Percentiles rank a stretch among this genome's conserved stretches.
Conservation (phyloP, 2,797 vertebrate genomes). For the Euphonia xanthogaster region DNA sequence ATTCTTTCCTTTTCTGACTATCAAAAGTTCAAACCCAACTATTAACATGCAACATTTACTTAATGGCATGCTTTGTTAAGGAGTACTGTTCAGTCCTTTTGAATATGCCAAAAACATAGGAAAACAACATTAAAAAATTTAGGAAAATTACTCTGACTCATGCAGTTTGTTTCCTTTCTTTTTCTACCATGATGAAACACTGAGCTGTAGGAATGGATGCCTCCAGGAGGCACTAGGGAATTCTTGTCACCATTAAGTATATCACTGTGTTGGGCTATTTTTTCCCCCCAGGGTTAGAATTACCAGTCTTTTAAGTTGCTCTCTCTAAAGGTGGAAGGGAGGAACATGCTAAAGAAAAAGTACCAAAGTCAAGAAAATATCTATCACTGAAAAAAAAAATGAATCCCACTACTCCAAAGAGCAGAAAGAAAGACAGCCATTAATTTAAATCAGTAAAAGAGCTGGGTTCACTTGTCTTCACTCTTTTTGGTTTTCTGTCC, state of each 20-base stretch:
- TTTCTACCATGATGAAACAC: not conserved
- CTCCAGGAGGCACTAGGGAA: not conserved
- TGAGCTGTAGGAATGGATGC: not conserved
- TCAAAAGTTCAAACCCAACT: not conserved
- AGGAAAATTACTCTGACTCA: constrained; percentile 33
- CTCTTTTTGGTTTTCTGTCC: not conserved
- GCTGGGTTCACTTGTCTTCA: not conserved
- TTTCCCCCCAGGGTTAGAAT: not conserved
- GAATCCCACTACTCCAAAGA: not conserved
- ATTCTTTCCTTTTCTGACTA: not conserved
- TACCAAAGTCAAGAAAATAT: not conserved
- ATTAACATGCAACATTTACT: not conserved
- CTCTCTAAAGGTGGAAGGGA: not conserved
- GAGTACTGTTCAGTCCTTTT: not conserved
- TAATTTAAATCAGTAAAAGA: not conserved
- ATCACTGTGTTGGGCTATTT: not conserved
- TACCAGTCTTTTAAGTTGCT: not conserved
- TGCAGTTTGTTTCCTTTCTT: constrained; percentile 1
- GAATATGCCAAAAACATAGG: not conserved
- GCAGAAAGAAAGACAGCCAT: not conserved
- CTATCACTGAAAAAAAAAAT: not conserved
- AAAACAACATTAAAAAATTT: not conserved
- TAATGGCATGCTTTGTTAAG: not conserved
- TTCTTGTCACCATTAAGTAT: not conserved
- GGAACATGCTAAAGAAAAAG: not conserved